Evolutionary conservation across 2,888 invertebrate species (phyloP).

Genomic region (Chrysomela aeneicollis): DNA sequence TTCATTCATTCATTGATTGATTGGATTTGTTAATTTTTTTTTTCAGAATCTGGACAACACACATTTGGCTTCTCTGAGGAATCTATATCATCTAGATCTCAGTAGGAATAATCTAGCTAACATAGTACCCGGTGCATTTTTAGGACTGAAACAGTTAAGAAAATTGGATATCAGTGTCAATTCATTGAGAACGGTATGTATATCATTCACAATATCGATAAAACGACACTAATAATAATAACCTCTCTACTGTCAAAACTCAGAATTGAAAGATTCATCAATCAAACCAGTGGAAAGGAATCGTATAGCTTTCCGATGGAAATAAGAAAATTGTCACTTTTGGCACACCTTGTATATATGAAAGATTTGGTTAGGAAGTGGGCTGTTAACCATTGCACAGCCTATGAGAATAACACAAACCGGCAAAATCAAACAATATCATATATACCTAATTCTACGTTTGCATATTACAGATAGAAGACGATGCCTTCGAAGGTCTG

Average conservation of each 20-base stretch:
- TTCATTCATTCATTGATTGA: too few species aligned
- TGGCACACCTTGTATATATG: too few species aligned
- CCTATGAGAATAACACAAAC: too few species aligned
- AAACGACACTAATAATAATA: too few species aligned
- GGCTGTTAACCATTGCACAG: too few species aligned
- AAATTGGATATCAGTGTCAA: conserved; percentile 86
- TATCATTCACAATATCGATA: neutral
- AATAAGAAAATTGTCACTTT: too few species aligned
- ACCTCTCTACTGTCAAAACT: neutral
- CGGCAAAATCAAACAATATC: too few species aligned
- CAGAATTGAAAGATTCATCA: too few species aligned
- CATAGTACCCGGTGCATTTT: conserved; percentile 82
- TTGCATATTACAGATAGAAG: conserved; percentile 77
- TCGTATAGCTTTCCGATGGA: too few species aligned
- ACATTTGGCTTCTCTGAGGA: conserved; percentile 72
- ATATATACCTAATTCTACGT: neutral
- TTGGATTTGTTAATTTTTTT: conserved; percentile 39
- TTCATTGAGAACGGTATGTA: conserved; percentile 82
- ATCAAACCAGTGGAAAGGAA: too few species aligned
- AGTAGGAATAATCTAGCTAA: conserved; percentile 86
- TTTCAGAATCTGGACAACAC: conserved; percentile 78
- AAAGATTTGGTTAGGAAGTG: too few species aligned
- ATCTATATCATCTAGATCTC: conserved; percentile 79
- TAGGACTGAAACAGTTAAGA: conserved; percentile 73
- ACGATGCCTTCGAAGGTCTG: conserved; percentile 86